Conservation (phyloP, 2,797 vertebrate genomes). For the Todus mexicanus region DNA sequence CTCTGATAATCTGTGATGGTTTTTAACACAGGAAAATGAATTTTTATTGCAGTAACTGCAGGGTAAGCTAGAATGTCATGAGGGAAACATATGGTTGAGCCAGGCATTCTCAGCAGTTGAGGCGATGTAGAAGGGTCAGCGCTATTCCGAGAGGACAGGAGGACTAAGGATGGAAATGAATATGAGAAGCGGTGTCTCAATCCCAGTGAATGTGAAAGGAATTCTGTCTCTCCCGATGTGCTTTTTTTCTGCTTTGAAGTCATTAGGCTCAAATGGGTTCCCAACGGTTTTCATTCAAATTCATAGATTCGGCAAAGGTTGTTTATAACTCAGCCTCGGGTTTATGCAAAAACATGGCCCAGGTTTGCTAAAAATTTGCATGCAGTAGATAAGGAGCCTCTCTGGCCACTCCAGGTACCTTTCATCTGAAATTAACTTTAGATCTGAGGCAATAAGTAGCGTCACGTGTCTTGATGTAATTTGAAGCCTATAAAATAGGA, state of each 20-base stretch:
- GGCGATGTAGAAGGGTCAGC: background rate
- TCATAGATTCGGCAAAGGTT: background rate
- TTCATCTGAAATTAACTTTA: slow-evolving; percentile 25
- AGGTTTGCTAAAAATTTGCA: background rate
- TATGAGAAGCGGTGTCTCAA: background rate
- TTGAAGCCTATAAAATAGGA: background rate
- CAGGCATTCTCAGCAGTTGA: background rate
- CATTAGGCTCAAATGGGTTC: background rate
- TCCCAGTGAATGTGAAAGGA: background rate
- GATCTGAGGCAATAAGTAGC: background rate
- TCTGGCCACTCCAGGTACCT: background rate
- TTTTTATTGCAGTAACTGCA: background rate
- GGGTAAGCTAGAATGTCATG: background rate
- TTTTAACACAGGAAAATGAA: background rate
- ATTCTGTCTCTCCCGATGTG: background rate
- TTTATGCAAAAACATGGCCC: background rate
- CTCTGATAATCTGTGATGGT: background rate
- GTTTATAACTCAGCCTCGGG: background rate
- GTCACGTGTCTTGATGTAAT: background rate
- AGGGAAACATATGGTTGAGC: background rate
- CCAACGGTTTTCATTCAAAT: background rate
- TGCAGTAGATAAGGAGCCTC: background rate
- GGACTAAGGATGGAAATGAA: background rate
- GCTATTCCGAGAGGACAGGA: background rate
- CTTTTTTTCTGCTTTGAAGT: background rate